Conservation (phyloP, 2,797 vertebrate species). For the Sebastolobus alascanus region DNA sequence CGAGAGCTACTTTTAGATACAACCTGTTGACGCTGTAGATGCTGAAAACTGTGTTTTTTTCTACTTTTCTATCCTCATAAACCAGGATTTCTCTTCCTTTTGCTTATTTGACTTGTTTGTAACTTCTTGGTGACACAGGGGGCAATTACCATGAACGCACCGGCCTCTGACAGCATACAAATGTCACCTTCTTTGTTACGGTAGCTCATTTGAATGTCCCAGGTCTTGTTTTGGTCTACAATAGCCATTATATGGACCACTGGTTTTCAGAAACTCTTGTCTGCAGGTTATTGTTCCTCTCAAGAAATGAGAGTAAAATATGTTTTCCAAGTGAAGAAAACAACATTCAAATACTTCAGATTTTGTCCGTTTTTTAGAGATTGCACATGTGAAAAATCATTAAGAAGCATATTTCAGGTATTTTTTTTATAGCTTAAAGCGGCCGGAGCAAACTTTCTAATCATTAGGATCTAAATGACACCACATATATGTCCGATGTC, state of each 20-base stretch:
- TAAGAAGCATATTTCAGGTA: background rate
- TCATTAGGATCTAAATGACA: background rate
- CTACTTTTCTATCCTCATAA: background rate
- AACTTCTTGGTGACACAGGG: background rate
- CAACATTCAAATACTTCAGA: background rate
- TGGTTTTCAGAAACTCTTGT: background rate
- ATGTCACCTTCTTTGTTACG: slow-evolving; percentile 6
- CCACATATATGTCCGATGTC: background rate
- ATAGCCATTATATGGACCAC: background rate
- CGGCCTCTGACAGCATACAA: background rate
- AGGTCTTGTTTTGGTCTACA: background rate
- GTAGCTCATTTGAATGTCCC: no score
- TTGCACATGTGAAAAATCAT: background rate
- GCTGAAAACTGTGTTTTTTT: background rate
- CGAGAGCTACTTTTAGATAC: background rate
- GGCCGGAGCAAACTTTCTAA: background rate
- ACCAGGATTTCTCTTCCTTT: background rate
- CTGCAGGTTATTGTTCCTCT: background rate
- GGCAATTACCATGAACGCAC: background rate
- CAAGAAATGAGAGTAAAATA: background rate
- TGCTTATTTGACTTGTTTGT: background rate
- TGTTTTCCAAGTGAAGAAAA: background rate
- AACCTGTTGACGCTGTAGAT: slow-evolving; percentile 8
- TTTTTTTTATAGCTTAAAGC: background rate
- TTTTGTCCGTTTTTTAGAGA: background rate